Evolutionary conservation across 2,113 vertebrate genomes (phyloP).

Genomic region (Pelusios castaneus): DNA sequence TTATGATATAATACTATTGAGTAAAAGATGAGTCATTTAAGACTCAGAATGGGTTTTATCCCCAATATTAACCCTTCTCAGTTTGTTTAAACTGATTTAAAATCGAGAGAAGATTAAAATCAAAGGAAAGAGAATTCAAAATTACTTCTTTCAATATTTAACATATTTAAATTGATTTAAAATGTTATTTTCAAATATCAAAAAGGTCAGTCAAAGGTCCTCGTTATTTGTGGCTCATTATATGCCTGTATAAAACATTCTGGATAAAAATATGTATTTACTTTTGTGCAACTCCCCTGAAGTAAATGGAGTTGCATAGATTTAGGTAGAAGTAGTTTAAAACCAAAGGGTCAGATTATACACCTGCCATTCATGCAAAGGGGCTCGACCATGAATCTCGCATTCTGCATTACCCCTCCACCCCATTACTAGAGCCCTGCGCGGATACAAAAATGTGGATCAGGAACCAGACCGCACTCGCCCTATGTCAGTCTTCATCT

Average conservation of each 20-base stretch:
- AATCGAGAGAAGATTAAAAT: constrained; percentile 21
- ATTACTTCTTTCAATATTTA: constrained; percentile 2
- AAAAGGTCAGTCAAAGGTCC: background rate
- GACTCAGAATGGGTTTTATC: background rate
- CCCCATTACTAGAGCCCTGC: too few relatives aligned
- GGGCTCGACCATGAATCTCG: background rate
- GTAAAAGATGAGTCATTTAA: constrained; percentile 10
- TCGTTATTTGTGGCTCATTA: background rate
- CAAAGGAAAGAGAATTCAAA: background rate
- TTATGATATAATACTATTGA: background rate
- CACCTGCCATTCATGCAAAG: background rate
- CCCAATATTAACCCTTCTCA: background rate
- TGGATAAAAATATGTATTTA: constrained; percentile 12
- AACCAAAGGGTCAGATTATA: background rate
- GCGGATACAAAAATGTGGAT: too few relatives aligned
- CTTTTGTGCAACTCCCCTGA: background rate
- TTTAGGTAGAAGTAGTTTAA: background rate
- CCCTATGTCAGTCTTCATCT: too few relatives aligned
- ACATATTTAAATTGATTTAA: constrained; percentile 34
- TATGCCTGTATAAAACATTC: background rate
- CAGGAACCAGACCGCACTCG: too few relatives aligned
- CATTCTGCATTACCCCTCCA: background rate
- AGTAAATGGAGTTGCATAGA: background rate
- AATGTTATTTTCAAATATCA: background rate
- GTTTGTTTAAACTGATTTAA: background rate